Evolutionary conservation across 2,797 vertebrate species (phyloP).

Genomic region (Molothrus aeneus): DNA sequence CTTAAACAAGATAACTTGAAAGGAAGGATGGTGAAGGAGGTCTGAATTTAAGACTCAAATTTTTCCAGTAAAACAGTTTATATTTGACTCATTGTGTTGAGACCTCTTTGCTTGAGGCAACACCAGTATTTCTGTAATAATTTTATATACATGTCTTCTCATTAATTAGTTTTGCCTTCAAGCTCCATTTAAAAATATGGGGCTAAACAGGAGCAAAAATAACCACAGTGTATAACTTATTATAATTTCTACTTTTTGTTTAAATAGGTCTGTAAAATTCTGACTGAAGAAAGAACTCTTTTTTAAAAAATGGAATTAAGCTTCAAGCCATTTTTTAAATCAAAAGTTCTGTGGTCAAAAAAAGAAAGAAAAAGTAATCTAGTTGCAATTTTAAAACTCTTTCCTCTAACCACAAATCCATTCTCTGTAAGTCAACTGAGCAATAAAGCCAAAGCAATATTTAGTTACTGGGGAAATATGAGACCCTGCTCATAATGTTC

Average conservation of each 20-base stretch:
- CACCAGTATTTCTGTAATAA: background rate
- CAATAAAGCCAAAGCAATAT: slow-evolving; percentile 60
- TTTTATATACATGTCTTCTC: background rate
- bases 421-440: slow-evolving; percentile 36
- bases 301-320: background rate
- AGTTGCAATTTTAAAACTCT: slow-evolving; percentile 37
- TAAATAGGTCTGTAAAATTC: background rate
- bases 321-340: slow-evolving; percentile 3
- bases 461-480: slow-evolving; percentile 53
- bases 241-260: background rate
- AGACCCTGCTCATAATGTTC: slow-evolving; percentile 2
- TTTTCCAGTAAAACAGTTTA: background rate
- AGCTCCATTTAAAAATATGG: background rate
- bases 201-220: background rate
- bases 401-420: slow-evolving; percentile 45
- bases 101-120: background rate
- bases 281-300: background rate
- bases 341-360: background rate
- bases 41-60: background rate
- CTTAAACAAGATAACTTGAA: slow-evolving; percentile 17
- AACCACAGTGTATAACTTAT: background rate
- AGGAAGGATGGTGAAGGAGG: background rate
- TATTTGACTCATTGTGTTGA: background rate
- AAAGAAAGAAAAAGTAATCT: background rate
- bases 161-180: slow-evolving; percentile 38